phyloP scores from a whole-genome alignment of 2,797 vertebrate genomes.

The Ctenopoma kingsleyae region DNA sequence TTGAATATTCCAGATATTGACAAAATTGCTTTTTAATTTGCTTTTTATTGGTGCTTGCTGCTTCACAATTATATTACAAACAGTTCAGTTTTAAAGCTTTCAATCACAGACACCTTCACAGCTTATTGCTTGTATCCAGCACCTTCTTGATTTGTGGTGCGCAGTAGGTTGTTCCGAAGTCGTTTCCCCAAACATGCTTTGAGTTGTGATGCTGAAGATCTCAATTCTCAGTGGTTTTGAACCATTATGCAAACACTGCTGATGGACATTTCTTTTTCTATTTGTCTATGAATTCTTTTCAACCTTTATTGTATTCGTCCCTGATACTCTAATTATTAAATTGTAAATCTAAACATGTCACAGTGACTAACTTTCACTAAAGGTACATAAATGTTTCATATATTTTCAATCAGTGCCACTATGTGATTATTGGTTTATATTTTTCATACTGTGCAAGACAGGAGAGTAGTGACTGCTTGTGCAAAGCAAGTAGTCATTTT shows the following conservation, averaged over 20 bases:
- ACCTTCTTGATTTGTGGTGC: background rate
- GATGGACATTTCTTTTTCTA: too few relatives aligned
- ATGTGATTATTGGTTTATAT: background rate
- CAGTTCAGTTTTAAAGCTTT: too few relatives aligned
- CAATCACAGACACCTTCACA: background rate
- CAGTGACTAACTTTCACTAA: background rate
- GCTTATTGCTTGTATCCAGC: background rate
- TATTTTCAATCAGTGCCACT: background rate
- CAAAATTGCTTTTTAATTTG: too few relatives aligned
- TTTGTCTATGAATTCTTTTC: background rate
- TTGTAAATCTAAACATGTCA: background rate
- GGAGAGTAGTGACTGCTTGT: background rate
- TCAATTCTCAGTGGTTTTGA: too few relatives aligned
- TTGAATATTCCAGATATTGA: too few relatives aligned
- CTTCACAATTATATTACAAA: too few relatives aligned
- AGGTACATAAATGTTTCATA: background rate
- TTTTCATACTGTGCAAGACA: background rate
- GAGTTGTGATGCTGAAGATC: too few relatives aligned
- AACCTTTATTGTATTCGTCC: background rate
- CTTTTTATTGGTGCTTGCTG: too few relatives aligned
- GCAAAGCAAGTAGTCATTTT: background rate
- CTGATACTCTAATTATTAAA: background rate
- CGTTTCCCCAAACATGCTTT: too few relatives aligned
- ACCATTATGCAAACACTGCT: too few relatives aligned
- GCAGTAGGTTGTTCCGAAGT: too few relatives aligned